Conservation (phyloP, 1,140 invertebrate genomes). For the Caenorhabditis brenneri region DNA sequence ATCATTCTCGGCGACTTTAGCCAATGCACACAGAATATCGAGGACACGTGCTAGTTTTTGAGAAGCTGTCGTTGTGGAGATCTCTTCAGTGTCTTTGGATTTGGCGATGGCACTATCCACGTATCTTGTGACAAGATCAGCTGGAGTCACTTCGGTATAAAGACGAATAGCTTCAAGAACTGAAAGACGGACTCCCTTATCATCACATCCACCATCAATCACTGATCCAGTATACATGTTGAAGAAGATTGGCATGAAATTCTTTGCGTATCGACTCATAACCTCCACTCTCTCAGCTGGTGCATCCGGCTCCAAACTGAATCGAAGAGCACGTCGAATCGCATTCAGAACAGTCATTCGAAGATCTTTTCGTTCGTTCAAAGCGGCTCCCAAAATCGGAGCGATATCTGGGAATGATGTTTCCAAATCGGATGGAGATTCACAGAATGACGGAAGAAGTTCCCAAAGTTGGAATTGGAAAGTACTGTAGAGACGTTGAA, state of each 20-base stretch:
- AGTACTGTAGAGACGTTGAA: slow-evolving; percentile 54
- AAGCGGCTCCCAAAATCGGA: slow-evolving; percentile 80
- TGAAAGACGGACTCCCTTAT: slow-evolving; percentile 53
- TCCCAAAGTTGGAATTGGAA: slow-evolving; percentile 82
- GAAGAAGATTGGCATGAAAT: slow-evolving; percentile 87
- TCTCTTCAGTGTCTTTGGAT: slow-evolving; percentile 26
- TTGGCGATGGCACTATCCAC: slow-evolving; percentile 54
- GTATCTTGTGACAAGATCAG: slow-evolving; percentile 50
- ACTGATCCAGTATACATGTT: slow-evolving; percentile 81
- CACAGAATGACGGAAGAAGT: slow-evolving; percentile 86
- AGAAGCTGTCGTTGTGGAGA: neutral
- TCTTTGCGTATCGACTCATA: slow-evolving; percentile 80
- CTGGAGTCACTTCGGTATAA: slow-evolving; percentile 53
- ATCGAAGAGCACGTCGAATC: slow-evolving; percentile 71
- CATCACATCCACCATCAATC: slow-evolving; percentile 52
- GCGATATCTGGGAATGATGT: slow-evolving; percentile 78
- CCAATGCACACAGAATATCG: slow-evolving; percentile 55
- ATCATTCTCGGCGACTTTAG: slow-evolving; percentile 1
- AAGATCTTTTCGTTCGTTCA: slow-evolving; percentile 72
- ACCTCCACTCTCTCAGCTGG: slow-evolving; percentile 49
- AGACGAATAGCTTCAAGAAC: slow-evolving; percentile 57
- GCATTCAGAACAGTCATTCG: slow-evolving; percentile 72
- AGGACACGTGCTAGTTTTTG: slow-evolving; percentile 52
- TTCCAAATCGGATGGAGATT: slow-evolving; percentile 81
- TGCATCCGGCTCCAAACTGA: slow-evolving; percentile 52